Evolutionary conservation across 2,888 invertebrate species (phyloP).

Genomic region (Epinotia ramella): DNA sequence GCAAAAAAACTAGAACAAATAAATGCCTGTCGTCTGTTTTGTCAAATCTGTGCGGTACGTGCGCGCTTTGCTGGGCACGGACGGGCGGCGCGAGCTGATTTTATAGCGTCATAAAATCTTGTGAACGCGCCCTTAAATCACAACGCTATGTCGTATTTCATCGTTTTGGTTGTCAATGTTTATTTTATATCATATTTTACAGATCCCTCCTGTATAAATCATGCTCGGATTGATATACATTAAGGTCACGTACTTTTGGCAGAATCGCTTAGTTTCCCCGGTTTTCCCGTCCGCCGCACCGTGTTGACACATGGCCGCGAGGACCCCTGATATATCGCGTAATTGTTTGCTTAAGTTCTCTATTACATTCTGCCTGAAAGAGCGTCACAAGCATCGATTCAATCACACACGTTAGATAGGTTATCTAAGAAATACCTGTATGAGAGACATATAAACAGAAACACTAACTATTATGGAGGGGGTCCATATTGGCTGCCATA

Average conservation of each 20-base stretch:
- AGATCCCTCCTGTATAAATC: constrained; percentile 82
- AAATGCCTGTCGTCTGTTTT: constrained; percentile 83
- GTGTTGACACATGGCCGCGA: constrained; percentile 70
- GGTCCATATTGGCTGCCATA: too few species aligned
- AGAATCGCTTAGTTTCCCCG: constrained; percentile 76
- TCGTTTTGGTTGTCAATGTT: constrained; percentile 85
- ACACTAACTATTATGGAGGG: not conserved
- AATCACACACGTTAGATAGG: constrained; percentile 10
- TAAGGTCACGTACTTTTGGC: constrained; percentile 83
- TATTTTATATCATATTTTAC: constrained; percentile 86
- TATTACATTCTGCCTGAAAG: constrained; percentile 43
- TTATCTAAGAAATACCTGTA: not conserved
- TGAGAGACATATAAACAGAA: not conserved
- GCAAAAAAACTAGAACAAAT: constrained; percentile 82
- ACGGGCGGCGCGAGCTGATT: constrained; percentile 75
- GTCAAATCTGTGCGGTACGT: constrained; percentile 83
- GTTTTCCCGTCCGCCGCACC: constrained; percentile 52
- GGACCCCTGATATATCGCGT: constrained; percentile 53
- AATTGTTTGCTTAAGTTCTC: constrained; percentile 53
- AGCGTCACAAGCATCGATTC: constrained; percentile 33
- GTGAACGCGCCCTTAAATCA: constrained; percentile 84
- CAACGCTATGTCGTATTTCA: constrained; percentile 82
- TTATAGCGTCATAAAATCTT: constrained; percentile 84
- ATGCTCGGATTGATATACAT: constrained; percentile 82
- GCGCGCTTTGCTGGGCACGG: constrained; percentile 61